Conservation (phyloP, 2,797 vertebrate species). For the Otus scops region DNA sequence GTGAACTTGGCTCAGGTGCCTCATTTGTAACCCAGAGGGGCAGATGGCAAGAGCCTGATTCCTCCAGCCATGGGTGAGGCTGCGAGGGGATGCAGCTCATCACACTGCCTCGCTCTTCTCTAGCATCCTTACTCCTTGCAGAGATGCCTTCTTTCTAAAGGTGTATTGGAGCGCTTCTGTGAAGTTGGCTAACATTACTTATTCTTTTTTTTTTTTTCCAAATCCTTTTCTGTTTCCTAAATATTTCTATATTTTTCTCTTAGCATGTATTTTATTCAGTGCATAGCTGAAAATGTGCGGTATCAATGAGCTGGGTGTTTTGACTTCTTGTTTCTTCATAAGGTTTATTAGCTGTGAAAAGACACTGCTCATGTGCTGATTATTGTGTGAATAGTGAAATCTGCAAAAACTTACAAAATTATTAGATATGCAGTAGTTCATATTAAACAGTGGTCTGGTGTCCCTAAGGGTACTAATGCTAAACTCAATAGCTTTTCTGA, state of each 20-base stretch:
- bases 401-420: neutral
- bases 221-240: neutral
- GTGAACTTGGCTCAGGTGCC: neutral
- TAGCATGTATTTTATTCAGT: neutral
- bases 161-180: neutral
- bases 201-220: neutral
- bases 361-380: neutral
- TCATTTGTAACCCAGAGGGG: neutral
- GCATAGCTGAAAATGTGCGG: neutral
- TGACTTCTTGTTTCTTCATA: neutral
- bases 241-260: neutral
- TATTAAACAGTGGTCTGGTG: too few species aligned
- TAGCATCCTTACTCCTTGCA: neutral
- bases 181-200: neutral
- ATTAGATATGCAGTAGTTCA: neutral
- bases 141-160: neutral
- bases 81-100: neutral
- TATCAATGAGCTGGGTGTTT: neutral
- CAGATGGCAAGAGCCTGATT: neutral
- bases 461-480: neutral
- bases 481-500: neutral
- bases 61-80: rapidly evolving
- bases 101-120: neutral
- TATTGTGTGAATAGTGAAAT: neutral
- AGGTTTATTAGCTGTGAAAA: neutral